Percentiles rank a stretch among this genome's conserved stretches.
These are phyloP conservation scores for Probaryconus sp. DNA, from an alignment of 1,140 invertebrate genomes.

Conservation along the genomic window DNA sequence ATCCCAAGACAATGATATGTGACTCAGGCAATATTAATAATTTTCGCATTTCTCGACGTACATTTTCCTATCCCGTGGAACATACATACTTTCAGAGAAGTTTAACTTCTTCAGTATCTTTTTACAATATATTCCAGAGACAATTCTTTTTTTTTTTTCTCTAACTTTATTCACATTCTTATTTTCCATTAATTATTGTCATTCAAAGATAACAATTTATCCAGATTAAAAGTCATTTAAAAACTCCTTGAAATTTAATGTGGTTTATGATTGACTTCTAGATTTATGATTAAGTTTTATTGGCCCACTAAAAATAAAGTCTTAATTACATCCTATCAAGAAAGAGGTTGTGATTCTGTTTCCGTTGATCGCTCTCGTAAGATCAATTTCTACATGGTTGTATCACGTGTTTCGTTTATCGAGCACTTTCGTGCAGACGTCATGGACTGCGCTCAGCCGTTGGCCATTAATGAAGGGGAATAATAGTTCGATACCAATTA, in stretches of 20 bases:
- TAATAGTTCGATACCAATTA: constrained; percentile 79
- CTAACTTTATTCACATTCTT: no score
- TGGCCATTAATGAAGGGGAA: constrained; percentile 66
- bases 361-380: constrained; percentile 17
- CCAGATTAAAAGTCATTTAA: no score
- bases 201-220: no score
- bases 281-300: no score
- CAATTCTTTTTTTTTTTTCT: no score
- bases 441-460: constrained; percentile 28
- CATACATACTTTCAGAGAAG: constrained; percentile 47
- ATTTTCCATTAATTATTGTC: no score
- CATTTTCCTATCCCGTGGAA: constrained; percentile 64
- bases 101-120: constrained; percentile 61
- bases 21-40: constrained; percentile 77
- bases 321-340: not conserved
- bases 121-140: no score
- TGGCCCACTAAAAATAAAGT: not conserved
- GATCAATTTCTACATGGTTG: constrained; percentile 33
- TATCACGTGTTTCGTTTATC: constrained; percentile 35
- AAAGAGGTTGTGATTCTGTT: not conserved
- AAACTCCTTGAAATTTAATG: no score
- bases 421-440: constrained; percentile 55
- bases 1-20: constrained; percentile 78
- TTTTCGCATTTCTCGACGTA: constrained; percentile 77
- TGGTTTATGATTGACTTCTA: no score